Evolutionary conservation across 2,888 invertebrate species (phyloP), one percentile per base, ranked within the genome.

Genomic region (Dastarcus helophoroides): DNA sequence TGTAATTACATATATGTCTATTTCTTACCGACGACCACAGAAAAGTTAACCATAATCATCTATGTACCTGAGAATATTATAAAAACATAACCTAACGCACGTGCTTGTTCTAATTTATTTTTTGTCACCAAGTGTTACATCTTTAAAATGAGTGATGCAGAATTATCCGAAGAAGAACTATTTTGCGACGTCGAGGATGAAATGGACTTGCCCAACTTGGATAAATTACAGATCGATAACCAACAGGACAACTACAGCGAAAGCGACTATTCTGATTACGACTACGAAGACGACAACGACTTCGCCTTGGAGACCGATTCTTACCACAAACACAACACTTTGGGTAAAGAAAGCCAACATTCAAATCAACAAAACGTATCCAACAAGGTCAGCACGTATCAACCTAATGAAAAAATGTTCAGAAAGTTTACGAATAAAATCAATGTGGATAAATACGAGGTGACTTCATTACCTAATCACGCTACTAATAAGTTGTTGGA

Each of bases 371-470:
- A 19, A 19, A n/a, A n/a, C n/a, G n/a, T n/a, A n/a, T 7, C 19
- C 6, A 7, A 6, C n/a, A 19, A 19, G n/a, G 19, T 19, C 6
- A 19, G 19, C 19, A 19, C 19, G n/a, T 86, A 69, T 50, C 89
- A 90, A 54, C 86, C 89, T 0, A 69, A 69, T 15, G 85, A 88
- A 36, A 89, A 90, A 48, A 52, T 86, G 0, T 75, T 85, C 37
- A 76, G 77, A 38, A 83, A 79, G 50, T 89, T 76, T 53, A 65
- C 77, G 0, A 73, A 82, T 41, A 86, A 80, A 63, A 84, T 91
- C 14, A 88, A 84, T 61, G 72, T 89, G 0, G 85, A 86, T 36
- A 77, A 76, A 52, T 89, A 86, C 54, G 80, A 80, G 52, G 69
- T 70, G 1, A 76, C 77, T 1, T 46, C 53, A 3, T 56, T 79